Evolutionary conservation across 2,888 invertebrate genomes (phyloP).

Genomic region (Caradrina kadenii): DNA sequence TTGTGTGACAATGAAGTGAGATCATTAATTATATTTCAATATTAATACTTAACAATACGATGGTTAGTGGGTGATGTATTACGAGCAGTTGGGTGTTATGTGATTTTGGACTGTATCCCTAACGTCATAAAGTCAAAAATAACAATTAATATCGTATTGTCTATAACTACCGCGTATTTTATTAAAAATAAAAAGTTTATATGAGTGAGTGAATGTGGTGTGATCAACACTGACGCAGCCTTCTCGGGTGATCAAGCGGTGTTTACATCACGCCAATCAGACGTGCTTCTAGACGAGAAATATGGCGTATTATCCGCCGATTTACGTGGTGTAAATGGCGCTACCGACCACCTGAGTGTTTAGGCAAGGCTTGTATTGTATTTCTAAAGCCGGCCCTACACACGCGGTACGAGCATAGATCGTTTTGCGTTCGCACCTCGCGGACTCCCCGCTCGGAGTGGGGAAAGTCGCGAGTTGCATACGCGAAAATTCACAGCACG

Average conservation of each 20-base stretch:
- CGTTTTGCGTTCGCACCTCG: no score
- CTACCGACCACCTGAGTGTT: constrained; percentile 6
- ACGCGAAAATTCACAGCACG: no score
- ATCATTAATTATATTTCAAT: constrained; percentile 86
- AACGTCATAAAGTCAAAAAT: constrained; percentile 61
- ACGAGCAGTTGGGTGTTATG: constrained; percentile 63
- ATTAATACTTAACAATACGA: constrained; percentile 89
- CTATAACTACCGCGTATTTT: constrained; percentile 58
- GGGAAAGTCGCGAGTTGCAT: no score
- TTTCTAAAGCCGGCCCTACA: background rate
- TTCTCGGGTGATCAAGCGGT: constrained; percentile 6
- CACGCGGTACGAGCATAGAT: background rate
- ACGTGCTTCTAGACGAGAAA: constrained; percentile 48
- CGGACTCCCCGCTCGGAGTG: no score
- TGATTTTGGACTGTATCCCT: constrained; percentile 61
- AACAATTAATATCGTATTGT: constrained; percentile 56
- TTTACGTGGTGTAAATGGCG: constrained; percentile 23
- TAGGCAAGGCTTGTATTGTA: constrained; percentile 27
- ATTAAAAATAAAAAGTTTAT: constrained; percentile 49
- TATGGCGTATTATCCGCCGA: constrained; percentile 52
- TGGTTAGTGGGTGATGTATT: constrained; percentile 78
- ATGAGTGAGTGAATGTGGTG: constrained; percentile 54
- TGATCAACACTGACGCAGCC: constrained; percentile 59
- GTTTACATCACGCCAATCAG: constrained; percentile 26
- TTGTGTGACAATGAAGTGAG: constrained; percentile 89